These are phyloP conservation scores for Nasalis larvatus DNA, from an alignment of 2,113 vertebrate species.

Conservation along the genomic window DNA sequence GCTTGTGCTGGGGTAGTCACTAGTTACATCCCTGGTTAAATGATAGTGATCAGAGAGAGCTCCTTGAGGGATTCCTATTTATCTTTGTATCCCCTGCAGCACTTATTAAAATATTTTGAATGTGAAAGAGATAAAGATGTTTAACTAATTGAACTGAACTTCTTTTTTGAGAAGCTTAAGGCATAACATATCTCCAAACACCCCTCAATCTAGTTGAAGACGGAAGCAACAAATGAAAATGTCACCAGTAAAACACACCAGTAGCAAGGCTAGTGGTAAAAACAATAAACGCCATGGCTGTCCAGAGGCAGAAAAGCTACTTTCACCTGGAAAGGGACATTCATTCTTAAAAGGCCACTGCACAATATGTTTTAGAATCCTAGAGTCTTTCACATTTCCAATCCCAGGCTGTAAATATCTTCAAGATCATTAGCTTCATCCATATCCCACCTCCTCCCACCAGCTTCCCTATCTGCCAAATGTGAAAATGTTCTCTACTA, in stretches of 20 bases:
- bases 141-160: background rate
- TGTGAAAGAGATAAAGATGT: background rate
- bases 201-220: background rate
- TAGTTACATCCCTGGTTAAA: background rate
- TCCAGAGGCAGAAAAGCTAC: background rate
- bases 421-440: background rate
- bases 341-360: background rate
- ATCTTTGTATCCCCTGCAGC: background rate
- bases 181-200: background rate
- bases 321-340: background rate
- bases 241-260: background rate
- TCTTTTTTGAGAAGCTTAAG: background rate
- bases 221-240: background rate
- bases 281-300: background rate
- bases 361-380: background rate
- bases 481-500: background rate
- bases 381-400: background rate
- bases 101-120: background rate
- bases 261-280: background rate
- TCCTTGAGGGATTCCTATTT: background rate
- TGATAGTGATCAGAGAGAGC: background rate
- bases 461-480: background rate
- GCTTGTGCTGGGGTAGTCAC: background rate
- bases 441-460: background rate
- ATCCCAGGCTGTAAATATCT: background rate